These are phyloP conservation scores for Phaethon lepturus DNA, from an alignment of 2,113 vertebrate genomes.

Conservation along the genomic window DNA sequence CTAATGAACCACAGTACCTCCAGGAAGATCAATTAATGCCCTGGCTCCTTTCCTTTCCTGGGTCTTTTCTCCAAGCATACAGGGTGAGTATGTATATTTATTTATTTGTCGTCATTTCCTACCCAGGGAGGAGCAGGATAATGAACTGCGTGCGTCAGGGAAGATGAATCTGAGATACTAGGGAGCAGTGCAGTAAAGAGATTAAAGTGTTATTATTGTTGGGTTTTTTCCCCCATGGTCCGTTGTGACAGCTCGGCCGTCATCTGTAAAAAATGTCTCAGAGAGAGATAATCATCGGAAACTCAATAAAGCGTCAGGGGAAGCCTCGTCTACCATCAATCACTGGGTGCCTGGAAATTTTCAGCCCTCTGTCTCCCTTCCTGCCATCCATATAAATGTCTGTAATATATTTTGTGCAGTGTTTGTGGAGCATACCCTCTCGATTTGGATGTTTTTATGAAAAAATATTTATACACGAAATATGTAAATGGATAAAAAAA, in stretches of 20 bases:
- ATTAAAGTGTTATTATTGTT: slow-evolving; percentile 87
- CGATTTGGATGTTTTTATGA: slow-evolving; percentile 79
- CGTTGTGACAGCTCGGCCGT: slow-evolving; percentile 86
- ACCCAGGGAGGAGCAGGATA: slow-evolving; percentile 82
- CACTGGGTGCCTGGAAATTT: slow-evolving; percentile 94
- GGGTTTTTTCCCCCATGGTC: slow-evolving; percentile 79
- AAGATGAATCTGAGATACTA: slow-evolving; percentile 89
- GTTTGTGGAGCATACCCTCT: slow-evolving; percentile 59
- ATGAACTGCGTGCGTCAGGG: slow-evolving; percentile 85
- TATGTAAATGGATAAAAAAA: slow-evolving; percentile 77
- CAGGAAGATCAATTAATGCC: slow-evolving; percentile 70
- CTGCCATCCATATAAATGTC: slow-evolving; percentile 99
- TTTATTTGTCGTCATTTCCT: slow-evolving; percentile 82
- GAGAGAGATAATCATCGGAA: slow-evolving; percentile 98
- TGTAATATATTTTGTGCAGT: slow-evolving; percentile 90
- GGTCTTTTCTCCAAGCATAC: slow-evolving; percentile 43
- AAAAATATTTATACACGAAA: slow-evolving; percentile 79
- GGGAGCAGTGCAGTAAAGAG: slow-evolving; percentile 86
- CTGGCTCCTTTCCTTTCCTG: slow-evolving; percentile 58
- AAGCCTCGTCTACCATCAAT: slow-evolving; percentile 91
- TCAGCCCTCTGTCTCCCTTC: slow-evolving; percentile 84
- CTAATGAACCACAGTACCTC: slow-evolving; percentile 72
- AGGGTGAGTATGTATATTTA: slow-evolving; percentile 70
- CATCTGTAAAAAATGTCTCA: slow-evolving; percentile 91
- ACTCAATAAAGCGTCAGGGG: slow-evolving; percentile 99